A percentile compares a stretch with the other conserved stretches of the same genome.
phyloP scores from a whole-genome alignment of 2,797 vertebrate species.

The Aphelocoma californica region DNA sequence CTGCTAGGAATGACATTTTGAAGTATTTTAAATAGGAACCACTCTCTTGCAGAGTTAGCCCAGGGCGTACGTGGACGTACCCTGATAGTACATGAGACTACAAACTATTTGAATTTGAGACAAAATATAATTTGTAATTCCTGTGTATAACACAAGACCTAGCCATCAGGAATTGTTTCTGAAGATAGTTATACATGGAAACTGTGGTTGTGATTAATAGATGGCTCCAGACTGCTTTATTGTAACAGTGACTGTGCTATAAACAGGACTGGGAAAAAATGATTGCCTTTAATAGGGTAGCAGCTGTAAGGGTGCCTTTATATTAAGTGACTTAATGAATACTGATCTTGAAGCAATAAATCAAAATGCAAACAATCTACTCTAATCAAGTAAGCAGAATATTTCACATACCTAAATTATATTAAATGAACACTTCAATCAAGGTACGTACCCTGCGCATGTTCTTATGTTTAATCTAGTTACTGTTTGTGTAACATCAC shows the following conservation, averaged over 20 bases:
- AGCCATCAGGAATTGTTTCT: background rate
- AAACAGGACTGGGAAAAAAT: constrained; percentile 43
- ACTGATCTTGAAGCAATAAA: constrained; percentile 71
- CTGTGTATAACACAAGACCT: background rate
- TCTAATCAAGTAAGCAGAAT: constrained; percentile 70
- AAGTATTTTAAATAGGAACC: background rate
- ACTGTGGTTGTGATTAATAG: constrained; percentile 8
- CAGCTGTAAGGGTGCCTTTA: constrained; percentile 62
- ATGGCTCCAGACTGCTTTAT: background rate
- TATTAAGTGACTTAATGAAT: constrained; percentile 74
- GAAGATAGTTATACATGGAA: constrained; percentile 14
- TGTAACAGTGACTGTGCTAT: constrained; percentile 1
- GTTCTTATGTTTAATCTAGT: constrained; percentile 46
- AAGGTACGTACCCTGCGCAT: constrained; percentile 42
- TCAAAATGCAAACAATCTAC: constrained; percentile 74
- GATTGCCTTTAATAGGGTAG: constrained; percentile 12
- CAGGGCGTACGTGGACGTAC: background rate
- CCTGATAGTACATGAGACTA: background rate
- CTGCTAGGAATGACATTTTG: background rate
- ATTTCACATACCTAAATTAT: constrained; percentile 61
- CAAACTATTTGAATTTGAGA: background rate
- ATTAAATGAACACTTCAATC: constrained; percentile 69
- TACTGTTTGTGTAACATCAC: background rate
- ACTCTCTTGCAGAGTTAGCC: background rate
- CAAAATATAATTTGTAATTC: background rate